These are phyloP conservation scores for Polylopha cassiicola DNA, from an alignment of 2,888 invertebrate genomes.

Conservation along the genomic window DNA sequence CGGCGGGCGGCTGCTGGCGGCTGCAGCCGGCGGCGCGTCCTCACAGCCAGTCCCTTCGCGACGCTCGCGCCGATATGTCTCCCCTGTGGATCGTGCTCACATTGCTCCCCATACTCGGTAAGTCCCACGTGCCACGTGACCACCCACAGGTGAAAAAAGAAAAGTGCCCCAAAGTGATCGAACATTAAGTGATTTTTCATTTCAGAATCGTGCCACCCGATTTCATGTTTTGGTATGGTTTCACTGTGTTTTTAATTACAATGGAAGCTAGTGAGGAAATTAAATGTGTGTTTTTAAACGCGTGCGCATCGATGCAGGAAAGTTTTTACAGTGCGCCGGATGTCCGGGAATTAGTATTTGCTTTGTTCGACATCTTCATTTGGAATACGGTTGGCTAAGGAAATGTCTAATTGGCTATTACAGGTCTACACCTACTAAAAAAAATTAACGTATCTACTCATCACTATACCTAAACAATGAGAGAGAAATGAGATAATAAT, in stretches of 20 bases:
- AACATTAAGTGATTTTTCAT: constrained; percentile 10
- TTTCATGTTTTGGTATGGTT: constrained; percentile 15
- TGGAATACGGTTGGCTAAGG: too few species aligned
- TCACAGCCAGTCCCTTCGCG: constrained; percentile 66
- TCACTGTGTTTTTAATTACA: constrained; percentile 5
- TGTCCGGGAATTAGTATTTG: constrained; percentile 41
- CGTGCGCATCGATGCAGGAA: constrained; percentile 40
- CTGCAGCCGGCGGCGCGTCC: constrained; percentile 17
- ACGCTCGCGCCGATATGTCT: constrained; percentile 70
- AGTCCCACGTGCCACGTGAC: constrained; percentile 41
- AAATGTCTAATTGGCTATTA: too few species aligned
- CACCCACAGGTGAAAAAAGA: constrained; percentile 40
- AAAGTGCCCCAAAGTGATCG: constrained; percentile 20
- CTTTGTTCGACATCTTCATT: not conserved
- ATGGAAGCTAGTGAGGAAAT: constrained; percentile 34
- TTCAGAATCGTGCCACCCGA: constrained; percentile 9
- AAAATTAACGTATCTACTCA: constrained; percentile 10
- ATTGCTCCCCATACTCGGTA: constrained; percentile 72
- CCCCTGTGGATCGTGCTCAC: constrained; percentile 68
- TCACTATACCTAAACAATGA: too few species aligned
- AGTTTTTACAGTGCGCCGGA: constrained; percentile 35
- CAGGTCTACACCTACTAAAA: too few species aligned
- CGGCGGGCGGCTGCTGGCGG: constrained; percentile 38
- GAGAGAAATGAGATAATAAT: too few species aligned
- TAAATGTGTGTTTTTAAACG: constrained; percentile 36